phyloP scores from a whole-genome alignment of 2,113 vertebrate species.

The Epinephelus lanceolatus region DNA sequence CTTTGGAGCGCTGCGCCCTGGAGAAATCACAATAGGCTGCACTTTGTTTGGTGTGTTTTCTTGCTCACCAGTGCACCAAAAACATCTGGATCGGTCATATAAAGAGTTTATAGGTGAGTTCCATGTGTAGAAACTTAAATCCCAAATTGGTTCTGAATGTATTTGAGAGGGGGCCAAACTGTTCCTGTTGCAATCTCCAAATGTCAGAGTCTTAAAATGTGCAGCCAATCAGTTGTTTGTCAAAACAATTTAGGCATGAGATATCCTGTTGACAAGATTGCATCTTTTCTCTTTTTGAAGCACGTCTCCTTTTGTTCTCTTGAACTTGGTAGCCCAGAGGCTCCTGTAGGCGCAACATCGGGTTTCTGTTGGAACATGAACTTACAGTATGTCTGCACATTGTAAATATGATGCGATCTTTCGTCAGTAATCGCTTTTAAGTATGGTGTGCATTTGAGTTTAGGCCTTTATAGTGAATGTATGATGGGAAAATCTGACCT shows the following conservation, averaged over 20 bases:
- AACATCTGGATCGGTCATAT: conserved; percentile 63
- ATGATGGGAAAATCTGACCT: background rate
- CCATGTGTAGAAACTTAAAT: conserved; percentile 38
- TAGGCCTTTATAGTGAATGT: background rate
- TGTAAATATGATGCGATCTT: background rate
- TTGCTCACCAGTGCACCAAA: background rate
- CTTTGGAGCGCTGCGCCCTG: background rate
- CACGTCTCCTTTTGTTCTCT: conserved; percentile 21
- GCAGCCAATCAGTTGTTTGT: conserved; percentile 40
- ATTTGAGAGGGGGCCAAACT: conserved; percentile 36
- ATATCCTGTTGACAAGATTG: conserved; percentile 31
- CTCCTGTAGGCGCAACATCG: background rate
- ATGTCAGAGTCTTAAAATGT: conserved; percentile 25
- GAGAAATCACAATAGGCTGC: conserved; percentile 9
- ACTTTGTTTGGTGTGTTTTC: conserved; percentile 26
- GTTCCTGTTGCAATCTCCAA: conserved; percentile 29
- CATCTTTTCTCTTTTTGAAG: conserved; percentile 11
- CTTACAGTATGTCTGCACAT: background rate
- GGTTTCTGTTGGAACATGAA: conserved; percentile 5
- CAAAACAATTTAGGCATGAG: conserved; percentile 22
- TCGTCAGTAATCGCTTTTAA: background rate
- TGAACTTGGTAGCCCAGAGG: background rate
- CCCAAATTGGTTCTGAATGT: conserved; percentile 44
- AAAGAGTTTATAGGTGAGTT: conserved; percentile 61
- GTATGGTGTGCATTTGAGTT: background rate